Base-by-base conservation (phyloP, 2,113 vertebrate species). In the Edolisoma coerulescens region DNA sequence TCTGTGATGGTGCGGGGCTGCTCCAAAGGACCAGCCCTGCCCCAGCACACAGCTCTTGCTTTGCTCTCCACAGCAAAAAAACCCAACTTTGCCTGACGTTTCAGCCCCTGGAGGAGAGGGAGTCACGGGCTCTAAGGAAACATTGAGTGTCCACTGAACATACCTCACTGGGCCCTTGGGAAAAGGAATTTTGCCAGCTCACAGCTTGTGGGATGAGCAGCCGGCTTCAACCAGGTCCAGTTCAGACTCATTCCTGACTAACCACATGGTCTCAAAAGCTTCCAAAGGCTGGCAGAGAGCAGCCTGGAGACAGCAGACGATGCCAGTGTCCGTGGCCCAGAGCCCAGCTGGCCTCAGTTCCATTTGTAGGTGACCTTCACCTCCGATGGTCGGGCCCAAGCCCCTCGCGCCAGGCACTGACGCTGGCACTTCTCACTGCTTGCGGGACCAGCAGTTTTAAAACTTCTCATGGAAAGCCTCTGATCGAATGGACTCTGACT, bases 1-100 rank as follows among this genome's bases (percentile, higher is more conserved):
- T 20, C 33, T 35, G 57, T 13, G 53, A 6, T 3, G 4, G 16
- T 3, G 47, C 0, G 0, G 18, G 41, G 37, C 75, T 83, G 75
- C 52, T 54, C 44, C 65, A 16, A 13, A 57, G 67, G 80, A 37
- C 33, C 6, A 1, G 5, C 37, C 45, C 73, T 74, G 88, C 41
- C 42, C 63, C 5, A 17, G 27, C 47, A 56, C 39, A 23, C 82
- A 57, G 32, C 2, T 49, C 74, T 27, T 15, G n/a, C 45, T 76
- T 59, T 54, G 27, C 42, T 50, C 47, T 59, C 35, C 2, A 1
- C 54, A 50, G 61, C 16, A 33, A 20, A 44, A 61, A 7, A 32
- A 3, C 13, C 32, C 7, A 2, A 1, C 49, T 52, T 67, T 59
- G 39, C 33, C 45, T 9, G 33, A 7, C 21, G 26, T 20, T 17